Evolutionary conservation across 2,113 vertebrate species (phyloP).

Genomic region (Rhombomys opimus): DNA sequence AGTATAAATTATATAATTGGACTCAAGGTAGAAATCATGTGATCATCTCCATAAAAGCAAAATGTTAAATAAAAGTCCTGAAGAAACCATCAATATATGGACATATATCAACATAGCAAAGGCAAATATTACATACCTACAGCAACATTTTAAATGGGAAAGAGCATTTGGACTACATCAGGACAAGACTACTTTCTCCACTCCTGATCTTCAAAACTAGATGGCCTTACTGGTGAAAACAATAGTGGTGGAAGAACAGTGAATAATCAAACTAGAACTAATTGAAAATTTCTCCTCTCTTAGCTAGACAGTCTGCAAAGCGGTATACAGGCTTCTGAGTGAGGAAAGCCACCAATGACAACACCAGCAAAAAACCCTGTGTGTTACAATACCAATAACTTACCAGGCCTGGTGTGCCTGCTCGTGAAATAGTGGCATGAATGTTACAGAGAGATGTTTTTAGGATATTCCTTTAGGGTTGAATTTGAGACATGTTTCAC

Average conservation of each 20-base stretch:
- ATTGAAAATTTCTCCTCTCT: neutral
- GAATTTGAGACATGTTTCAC: neutral
- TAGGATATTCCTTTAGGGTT: neutral
- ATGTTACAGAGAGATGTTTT: neutral
- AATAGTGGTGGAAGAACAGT: neutral
- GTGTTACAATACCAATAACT: neutral
- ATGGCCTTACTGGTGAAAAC: neutral
- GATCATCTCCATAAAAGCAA: neutral
- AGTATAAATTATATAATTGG: neutral
- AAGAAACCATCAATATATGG: neutral
- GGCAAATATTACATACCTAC: too few species aligned
- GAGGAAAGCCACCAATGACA: neutral
- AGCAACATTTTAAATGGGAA: neutral
- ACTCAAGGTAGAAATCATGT: neutral
- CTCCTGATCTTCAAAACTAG: neutral
- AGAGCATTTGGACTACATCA: neutral
- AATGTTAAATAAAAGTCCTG: neutral
- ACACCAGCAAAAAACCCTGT: neutral
- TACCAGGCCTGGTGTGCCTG: neutral
- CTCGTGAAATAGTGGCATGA: neutral
- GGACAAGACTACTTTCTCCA: neutral
- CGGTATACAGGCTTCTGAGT: neutral
- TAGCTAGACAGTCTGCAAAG: neutral
- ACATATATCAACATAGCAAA: too few species aligned
- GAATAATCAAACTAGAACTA: neutral